These are phyloP conservation scores for Cylindroiulus punctatus DNA, from an alignment of 2,888 invertebrate genomes.

Conservation along the genomic window DNA sequence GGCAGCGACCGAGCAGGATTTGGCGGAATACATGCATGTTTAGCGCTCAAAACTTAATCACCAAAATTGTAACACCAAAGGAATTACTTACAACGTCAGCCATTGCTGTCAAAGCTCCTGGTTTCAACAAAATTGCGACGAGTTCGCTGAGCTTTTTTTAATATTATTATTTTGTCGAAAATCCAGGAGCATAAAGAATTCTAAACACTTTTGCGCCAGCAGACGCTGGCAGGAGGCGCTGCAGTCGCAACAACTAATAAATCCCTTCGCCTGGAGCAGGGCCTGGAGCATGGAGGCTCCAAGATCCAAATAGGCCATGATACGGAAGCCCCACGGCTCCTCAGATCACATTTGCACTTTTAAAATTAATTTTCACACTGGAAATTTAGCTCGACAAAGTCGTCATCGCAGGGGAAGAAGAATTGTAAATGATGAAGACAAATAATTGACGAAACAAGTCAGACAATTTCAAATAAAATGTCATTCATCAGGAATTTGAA, in stretches of 20 bases:
- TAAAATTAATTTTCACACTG: too few species aligned
- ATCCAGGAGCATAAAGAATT: not conserved
- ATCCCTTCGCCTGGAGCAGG: not conserved
- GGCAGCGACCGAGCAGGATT: not conserved
- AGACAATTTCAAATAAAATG: too few species aligned
- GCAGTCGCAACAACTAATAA: not conserved
- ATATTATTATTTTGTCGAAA: not conserved
- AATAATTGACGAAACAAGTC: too few species aligned
- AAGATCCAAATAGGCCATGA: too few species aligned
- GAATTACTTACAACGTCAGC: not conserved
- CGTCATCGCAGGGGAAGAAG: too few species aligned
- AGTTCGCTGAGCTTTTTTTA: constrained; percentile 18
- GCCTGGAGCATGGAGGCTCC: too few species aligned
- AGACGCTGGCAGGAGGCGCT: constrained; percentile 6
- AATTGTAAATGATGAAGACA: too few species aligned
- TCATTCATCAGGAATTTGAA: too few species aligned
- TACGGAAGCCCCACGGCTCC: too few species aligned
- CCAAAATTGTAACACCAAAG: not conserved
- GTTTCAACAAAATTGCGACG: not conserved
- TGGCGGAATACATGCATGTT: constrained; percentile 10
- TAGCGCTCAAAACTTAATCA: not conserved
- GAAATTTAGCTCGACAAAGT: too few species aligned
- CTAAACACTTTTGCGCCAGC: not conserved
- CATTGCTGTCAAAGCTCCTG: not conserved
- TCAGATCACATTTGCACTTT: too few species aligned